Conservation (phyloP, 2,113 vertebrate species). For the Passer domesticus region DNA sequence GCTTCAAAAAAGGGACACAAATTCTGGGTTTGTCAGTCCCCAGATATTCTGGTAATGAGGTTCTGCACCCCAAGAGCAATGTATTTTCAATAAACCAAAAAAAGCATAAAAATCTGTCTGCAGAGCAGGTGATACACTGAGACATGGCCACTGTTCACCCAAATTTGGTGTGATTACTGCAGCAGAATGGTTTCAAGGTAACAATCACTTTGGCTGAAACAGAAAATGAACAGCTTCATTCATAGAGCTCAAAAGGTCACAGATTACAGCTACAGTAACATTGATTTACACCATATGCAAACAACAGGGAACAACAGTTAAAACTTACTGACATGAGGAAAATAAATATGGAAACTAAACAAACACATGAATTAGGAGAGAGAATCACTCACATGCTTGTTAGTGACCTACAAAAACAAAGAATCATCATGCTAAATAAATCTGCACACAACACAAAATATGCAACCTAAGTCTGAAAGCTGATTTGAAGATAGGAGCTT, state of each 20-base stretch:
- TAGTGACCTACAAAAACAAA: neutral
- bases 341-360: neutral
- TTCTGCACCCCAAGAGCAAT: neutral
- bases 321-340: neutral
- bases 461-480: neutral
- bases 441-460: neutral
- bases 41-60: neutral
- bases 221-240: neutral
- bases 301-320: neutral
- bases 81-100: neutral
- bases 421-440: neutral
- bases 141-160: neutral
- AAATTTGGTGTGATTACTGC: neutral
- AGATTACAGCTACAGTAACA: neutral
- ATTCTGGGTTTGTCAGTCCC: neutral
- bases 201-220: neutral
- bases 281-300: neutral
- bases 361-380: neutral
- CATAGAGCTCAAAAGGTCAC: neutral
- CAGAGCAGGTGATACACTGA: neutral
- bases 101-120: neutral
- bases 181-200: neutral
- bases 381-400: neutral
- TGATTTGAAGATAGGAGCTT: neutral
- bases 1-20: neutral